A percentile compares a stretch with the other conserved stretches of the same genome.
These are phyloP conservation scores for Ernsta delagoae DNA, from an alignment of 2,888 invertebrate species.

Conservation along the genomic window DNA sequence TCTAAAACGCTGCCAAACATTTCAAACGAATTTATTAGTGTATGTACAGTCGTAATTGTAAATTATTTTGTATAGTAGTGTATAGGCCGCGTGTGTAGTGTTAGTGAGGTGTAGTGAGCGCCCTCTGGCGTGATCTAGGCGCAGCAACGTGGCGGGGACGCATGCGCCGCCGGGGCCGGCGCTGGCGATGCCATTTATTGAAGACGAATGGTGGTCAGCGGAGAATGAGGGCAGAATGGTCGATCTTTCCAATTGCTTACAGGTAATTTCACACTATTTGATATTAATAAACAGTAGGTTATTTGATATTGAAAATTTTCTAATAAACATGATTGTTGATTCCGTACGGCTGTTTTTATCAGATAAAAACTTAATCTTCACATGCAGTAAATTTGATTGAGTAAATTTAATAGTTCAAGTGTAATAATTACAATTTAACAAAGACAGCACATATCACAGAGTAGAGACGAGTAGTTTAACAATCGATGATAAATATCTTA, in stretches of 20 bases:
- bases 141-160: slow-evolving; percentile 86
- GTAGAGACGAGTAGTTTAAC: too few species aligned
- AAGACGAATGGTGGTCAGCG: slow-evolving; percentile 98
- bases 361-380: too few species aligned
- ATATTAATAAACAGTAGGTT: background rate
- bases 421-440: too few species aligned
- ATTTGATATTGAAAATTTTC: too few species aligned
- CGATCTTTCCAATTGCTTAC: slow-evolving; percentile 94
- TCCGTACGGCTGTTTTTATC: too few species aligned
- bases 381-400: too few species aligned
- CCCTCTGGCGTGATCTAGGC: slow-evolving; percentile 70
- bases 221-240: slow-evolving; percentile 98
- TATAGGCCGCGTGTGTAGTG: slow-evolving; percentile 64
- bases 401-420: too few species aligned
- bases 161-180: slow-evolving; percentile 86
- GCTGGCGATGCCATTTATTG: slow-evolving; percentile 97
- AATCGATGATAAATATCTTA: too few species aligned
- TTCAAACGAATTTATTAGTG: too few species aligned
- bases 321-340: too few species aligned
- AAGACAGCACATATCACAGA: too few species aligned
- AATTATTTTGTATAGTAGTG: slow-evolving; percentile 46
- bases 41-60: slow-evolving; percentile 36
- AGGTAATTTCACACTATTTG: slow-evolving; percentile 77
- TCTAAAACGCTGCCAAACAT: too few species aligned
- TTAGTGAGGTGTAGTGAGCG: slow-evolving; percentile 60